Percentiles rank a stretch among this genome's conserved stretches.
Conservation (phyloP, 92 coral and sea anemone species). For the Scolanthus callimorphus region DNA sequence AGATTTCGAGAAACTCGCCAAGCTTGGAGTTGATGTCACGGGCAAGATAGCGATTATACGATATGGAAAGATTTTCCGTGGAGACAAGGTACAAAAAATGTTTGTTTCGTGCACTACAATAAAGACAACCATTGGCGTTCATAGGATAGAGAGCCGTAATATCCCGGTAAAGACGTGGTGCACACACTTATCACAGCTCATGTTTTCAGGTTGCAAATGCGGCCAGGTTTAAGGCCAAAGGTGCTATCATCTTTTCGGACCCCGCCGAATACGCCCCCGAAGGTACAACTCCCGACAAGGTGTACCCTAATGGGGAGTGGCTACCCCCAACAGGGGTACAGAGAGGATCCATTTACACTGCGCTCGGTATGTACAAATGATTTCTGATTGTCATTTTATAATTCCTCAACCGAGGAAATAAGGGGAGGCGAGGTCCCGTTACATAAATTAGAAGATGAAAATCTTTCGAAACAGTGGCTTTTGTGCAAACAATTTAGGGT, state of each 20-base stretch:
- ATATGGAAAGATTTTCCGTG: conserved; percentile 55
- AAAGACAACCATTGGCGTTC: neutral
- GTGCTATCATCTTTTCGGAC: conserved; percentile 68
- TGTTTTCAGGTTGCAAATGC: conserved; percentile 53
- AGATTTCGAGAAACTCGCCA: conserved; percentile 33
- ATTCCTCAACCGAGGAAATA: too few species aligned
- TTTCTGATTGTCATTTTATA: too few species aligned
- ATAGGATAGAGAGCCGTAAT: neutral
- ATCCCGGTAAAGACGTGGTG: neutral
- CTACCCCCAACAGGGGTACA: conserved; percentile 71
- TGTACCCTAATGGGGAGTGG: conserved; percentile 55
- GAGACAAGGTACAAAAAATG: conserved; percentile 40
- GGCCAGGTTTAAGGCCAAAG: conserved; percentile 50
- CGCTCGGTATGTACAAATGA: conserved; percentile 16
- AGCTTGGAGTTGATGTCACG: conserved; percentile 15
- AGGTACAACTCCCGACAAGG: conserved; percentile 37
- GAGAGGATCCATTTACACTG: conserved; percentile 54
- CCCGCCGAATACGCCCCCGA: conserved; percentile 67
- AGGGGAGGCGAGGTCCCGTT: too few species aligned
- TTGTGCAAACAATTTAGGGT: too few species aligned
- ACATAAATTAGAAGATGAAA: too few species aligned
- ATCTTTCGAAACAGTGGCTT: too few species aligned
- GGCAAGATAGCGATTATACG: conserved; percentile 61
- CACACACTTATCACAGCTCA: neutral
- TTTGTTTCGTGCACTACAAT: neutral